Conservation (phyloP, 2,888 invertebrate species). For the Agrotis clavis region DNA sequence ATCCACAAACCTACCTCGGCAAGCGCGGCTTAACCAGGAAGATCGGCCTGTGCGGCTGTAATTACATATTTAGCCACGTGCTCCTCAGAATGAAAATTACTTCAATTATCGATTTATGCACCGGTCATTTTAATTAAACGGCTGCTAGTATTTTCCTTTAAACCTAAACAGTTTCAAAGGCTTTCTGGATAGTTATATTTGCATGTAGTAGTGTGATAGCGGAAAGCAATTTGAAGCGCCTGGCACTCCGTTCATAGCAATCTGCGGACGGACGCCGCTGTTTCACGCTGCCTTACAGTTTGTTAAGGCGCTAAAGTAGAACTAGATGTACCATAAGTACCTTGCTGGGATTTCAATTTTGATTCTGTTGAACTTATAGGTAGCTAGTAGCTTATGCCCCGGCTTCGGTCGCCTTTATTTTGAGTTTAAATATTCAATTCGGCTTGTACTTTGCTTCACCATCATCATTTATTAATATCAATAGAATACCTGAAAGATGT, state of each 20-base stretch:
- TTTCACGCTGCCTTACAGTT: constrained; percentile 47
- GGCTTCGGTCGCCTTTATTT: too few relatives aligned
- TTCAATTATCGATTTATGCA: neutral
- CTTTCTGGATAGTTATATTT: constrained; percentile 45
- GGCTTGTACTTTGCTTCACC: too few relatives aligned
- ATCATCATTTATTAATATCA: too few relatives aligned
- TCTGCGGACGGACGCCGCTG: constrained; percentile 61
- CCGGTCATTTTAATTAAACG: constrained; percentile 26
- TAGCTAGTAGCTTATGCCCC: too few relatives aligned
- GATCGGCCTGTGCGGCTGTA: too few relatives aligned
- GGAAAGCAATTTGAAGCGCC: constrained; percentile 71
- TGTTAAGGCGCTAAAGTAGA: constrained; percentile 47
- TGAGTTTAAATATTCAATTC: too few relatives aligned
- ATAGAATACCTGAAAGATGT: too few relatives aligned
- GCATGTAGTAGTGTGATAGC: constrained; percentile 50
- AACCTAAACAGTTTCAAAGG: constrained; percentile 44
- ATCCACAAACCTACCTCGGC: too few relatives aligned
- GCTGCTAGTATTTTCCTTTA: constrained; percentile 19
- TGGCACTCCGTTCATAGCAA: constrained; percentile 67
- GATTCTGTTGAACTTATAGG: neutral
- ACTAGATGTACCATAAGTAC: constrained; percentile 40
- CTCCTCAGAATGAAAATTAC: too few relatives aligned
- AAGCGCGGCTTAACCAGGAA: too few relatives aligned
- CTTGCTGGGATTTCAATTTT: neutral
- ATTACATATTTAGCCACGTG: too few relatives aligned